Conservation (phyloP, 2,113 vertebrate species). For the zebrafish (Danio rerio) region DNA sequence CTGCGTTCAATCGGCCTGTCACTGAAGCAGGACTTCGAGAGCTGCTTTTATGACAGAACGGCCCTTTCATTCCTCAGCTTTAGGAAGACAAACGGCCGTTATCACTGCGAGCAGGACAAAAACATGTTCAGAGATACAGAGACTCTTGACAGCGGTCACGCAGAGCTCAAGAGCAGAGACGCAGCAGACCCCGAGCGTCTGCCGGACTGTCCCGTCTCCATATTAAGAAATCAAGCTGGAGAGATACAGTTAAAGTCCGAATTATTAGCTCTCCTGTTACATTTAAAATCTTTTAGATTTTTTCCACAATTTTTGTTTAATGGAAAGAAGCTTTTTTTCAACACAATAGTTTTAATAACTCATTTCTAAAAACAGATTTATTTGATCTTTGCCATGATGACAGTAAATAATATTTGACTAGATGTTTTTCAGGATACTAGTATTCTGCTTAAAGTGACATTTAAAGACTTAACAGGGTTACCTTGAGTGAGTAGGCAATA, state of each 20-base stretch:
- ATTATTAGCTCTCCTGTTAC: too few relatives aligned
- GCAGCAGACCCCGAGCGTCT: not conserved
- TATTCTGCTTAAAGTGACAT: too few relatives aligned
- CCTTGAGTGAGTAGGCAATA: too few relatives aligned
- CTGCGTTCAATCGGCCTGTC: constrained; percentile 20
- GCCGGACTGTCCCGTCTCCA: not conserved
- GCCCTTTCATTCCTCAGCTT: not conserved
- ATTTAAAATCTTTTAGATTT: too few relatives aligned
- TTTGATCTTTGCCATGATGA: too few relatives aligned
- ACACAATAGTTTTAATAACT: too few relatives aligned
- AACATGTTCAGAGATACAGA: constrained; percentile 27
- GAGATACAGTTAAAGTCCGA: not conserved
- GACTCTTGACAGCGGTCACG: constrained; percentile 17
- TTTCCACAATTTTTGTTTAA: too few relatives aligned
- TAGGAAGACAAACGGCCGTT: constrained; percentile 1
- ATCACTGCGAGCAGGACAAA: constrained; percentile 17
- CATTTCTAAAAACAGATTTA: too few relatives aligned
- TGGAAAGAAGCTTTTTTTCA: too few relatives aligned
- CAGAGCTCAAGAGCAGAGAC: not conserved
- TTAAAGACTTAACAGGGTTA: too few relatives aligned
- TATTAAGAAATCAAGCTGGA: constrained; percentile 17
- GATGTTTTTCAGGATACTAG: too few relatives aligned
- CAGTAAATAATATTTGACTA: too few relatives aligned
- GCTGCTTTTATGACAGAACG: constrained; percentile 20
- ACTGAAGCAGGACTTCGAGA: not conserved